These are phyloP conservation scores for Cremastinae sp. DNA, from an alignment of 2,888 invertebrate genomes.

Conservation along the genomic window DNA sequence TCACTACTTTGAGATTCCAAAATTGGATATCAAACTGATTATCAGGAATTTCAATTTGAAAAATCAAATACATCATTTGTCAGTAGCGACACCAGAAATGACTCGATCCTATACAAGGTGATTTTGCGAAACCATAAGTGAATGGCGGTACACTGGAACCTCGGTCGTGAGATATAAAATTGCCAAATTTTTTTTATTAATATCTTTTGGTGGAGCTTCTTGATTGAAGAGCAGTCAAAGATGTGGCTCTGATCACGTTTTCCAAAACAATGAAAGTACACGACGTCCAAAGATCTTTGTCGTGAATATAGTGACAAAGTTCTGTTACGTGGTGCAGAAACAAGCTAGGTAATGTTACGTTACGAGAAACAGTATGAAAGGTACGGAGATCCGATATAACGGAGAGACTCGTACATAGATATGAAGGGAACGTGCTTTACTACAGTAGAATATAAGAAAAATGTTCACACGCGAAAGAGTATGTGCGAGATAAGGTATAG, in stretches of 20 bases:
- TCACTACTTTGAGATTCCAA: too few species aligned
- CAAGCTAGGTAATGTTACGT: constrained; percentile 10
- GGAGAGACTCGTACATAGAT: constrained; percentile 38
- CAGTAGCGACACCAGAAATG: too few species aligned
- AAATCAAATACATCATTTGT: too few species aligned
- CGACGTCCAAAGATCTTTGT: constrained; percentile 6
- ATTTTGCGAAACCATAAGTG: too few species aligned
- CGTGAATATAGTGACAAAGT: constrained; percentile 31
- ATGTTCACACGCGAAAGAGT: constrained; percentile 40
- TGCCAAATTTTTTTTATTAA: too few species aligned
- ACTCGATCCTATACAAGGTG: too few species aligned
- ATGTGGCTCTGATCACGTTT: constrained; percentile 23
- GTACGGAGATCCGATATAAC: constrained; percentile 26
- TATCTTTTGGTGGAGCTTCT: neutral
- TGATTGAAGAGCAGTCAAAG: neutral
- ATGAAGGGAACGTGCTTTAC: constrained; percentile 30
- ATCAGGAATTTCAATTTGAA: too few species aligned
- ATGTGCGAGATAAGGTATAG: constrained; percentile 47
- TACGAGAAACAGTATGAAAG: neutral
- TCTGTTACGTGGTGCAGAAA: constrained; percentile 38
- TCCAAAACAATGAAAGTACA: constrained; percentile 28
- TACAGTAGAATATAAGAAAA: constrained; percentile 28
- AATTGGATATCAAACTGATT: too few species aligned
- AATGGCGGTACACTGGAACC: too few species aligned
- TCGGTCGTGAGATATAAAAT: too few species aligned